A percentile compares a stretch with the other conserved stretches of the same genome.
phyloP scores from a whole-genome alignment of 2,888 invertebrate species.

The Metellina segmentata region DNA sequence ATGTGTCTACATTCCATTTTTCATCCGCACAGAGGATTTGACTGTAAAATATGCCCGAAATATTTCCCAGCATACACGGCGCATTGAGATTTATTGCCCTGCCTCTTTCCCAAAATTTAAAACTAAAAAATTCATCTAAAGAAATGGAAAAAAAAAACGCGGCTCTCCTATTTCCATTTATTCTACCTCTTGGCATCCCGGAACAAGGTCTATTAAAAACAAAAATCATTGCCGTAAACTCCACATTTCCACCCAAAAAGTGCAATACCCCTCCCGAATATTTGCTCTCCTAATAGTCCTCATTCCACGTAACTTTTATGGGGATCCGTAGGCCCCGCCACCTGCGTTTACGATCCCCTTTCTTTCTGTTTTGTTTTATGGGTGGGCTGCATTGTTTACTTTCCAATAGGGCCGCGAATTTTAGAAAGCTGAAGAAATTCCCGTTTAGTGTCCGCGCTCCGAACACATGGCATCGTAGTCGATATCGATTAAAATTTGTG shows the following conservation, averaged over 20 bases:
- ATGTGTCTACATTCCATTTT: too few species aligned
- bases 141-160: not conserved
- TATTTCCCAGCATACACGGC: not conserved
- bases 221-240: slow-evolving; percentile 46
- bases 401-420: slow-evolving; percentile 9
- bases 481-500: slow-evolving; percentile 33
- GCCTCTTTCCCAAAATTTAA: not conserved
- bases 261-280: slow-evolving; percentile 42
- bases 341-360: slow-evolving; percentile 52
- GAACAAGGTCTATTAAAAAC: slow-evolving; percentile 37
- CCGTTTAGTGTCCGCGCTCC: not conserved
- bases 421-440: not conserved
- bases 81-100: slow-evolving; percentile 7
- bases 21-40: too few species aligned
- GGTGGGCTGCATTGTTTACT: slow-evolving; percentile 47
- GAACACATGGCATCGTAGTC: not conserved
- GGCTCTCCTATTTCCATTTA: not conserved
- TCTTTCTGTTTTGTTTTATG: slow-evolving; percentile 41
- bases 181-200: not conserved
- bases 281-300: slow-evolving; percentile 54
- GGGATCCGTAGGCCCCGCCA: slow-evolving; percentile 22
- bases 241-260: slow-evolving; percentile 31
- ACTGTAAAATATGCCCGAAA: too few species aligned
- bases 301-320: slow-evolving; percentile 49
- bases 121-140: not conserved